Evolutionary conservation across 2,888 invertebrate genomes (phyloP).

Genomic region (Eustalomyia histrio): DNA sequence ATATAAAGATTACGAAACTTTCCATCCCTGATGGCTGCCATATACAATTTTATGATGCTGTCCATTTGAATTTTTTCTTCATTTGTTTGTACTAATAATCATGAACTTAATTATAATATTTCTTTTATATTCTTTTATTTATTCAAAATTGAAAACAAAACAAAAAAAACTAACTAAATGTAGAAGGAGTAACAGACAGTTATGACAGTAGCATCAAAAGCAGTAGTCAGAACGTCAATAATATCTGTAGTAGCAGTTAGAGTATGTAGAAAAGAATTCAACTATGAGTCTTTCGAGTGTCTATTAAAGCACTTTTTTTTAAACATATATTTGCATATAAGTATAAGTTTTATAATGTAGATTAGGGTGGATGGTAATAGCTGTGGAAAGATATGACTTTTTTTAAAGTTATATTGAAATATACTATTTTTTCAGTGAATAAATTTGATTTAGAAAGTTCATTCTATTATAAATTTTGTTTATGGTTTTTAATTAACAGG

Average conservation of each 20-base stretch:
- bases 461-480: too few relatives aligned
- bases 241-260: conserved; percentile 18
- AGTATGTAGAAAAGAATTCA: conserved; percentile 24
- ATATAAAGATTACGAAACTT: too few relatives aligned
- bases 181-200: background rate
- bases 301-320: conserved; percentile 22
- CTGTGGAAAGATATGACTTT: too few relatives aligned
- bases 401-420: too few relatives aligned
- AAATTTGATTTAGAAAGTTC: too few relatives aligned
- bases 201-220: conserved; percentile 16
- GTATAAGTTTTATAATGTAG: background rate
- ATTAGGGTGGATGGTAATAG: too few relatives aligned
- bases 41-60: background rate
- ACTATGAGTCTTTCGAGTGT: conserved; percentile 29
- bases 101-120: conserved; percentile 60
- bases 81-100: conserved; percentile 47
- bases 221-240: conserved; percentile 14
- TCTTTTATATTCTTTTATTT: conserved; percentile 18
- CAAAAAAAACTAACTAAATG: conserved; percentile 13
- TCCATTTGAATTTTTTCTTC: background rate
- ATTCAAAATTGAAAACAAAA: conserved; percentile 7
- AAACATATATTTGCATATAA: conserved; percentile 42
- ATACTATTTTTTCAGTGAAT: too few relatives aligned
- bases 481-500: too few relatives aligned
- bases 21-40: too few relatives aligned